Percentiles rank a stretch among this genome's conserved stretches.
Conservation (phyloP, 2,888 invertebrate genomes). For the Latrodectus hesperus region DNA sequence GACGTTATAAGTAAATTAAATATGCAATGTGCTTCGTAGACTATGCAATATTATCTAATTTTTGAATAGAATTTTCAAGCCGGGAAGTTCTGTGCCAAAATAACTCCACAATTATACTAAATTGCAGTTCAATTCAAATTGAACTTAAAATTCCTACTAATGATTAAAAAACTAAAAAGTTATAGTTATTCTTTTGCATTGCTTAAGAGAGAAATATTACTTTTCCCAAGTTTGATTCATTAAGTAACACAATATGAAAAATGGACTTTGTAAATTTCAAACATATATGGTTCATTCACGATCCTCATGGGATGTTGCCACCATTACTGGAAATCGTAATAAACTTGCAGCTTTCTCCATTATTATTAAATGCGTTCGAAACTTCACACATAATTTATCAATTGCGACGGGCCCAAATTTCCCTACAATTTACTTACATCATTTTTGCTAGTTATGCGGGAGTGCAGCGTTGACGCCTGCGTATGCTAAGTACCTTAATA, state of each 20-base stretch:
- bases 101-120: no score
- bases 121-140: no score
- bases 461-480: conserved; percentile 56
- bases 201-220: neutral
- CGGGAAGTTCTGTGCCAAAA: no score
- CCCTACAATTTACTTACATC: conserved; percentile 47
- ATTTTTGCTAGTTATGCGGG: conserved; percentile 20
- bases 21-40: no score
- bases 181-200: conserved; percentile 12
- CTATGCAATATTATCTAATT: no score
- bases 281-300: conserved; percentile 6
- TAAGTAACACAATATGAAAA: conserved; percentile 51
- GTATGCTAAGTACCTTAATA: conserved; percentile 65
- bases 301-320: conserved; percentile 19
- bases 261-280: conserved; percentile 49
- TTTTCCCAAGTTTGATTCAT: conserved; percentile 17
- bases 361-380: conserved; percentile 54
- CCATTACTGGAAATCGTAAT: conserved; percentile 58
- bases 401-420: conserved; percentile 50
- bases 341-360: conserved; percentile 49
- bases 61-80: no score
- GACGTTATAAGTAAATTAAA: no score
- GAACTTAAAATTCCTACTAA: no score
- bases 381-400: conserved; percentile 66
- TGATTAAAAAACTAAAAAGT: no score